Evolutionary conservation across 2,113 vertebrate species (phyloP).

Genomic region (Albula glossodonta): DNA sequence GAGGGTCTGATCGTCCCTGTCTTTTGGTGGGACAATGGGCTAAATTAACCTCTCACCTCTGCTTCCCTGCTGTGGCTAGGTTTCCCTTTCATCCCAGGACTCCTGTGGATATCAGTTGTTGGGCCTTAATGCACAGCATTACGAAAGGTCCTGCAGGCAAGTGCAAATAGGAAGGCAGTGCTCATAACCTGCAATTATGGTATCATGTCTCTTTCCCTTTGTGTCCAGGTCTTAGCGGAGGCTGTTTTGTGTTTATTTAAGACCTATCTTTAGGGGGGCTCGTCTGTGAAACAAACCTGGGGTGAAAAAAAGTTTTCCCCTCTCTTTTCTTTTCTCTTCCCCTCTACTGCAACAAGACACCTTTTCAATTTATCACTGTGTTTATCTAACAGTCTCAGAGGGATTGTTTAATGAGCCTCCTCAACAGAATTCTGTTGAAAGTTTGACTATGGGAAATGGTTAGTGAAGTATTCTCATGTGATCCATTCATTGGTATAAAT

Average conservation of each 20-base stretch:
- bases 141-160: constrained; percentile 51
- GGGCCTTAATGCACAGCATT: constrained; percentile 39
- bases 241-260: constrained; percentile 67
- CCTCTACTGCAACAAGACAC: constrained; percentile 66
- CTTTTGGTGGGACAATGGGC: constrained; percentile 43
- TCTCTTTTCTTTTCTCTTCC: constrained; percentile 62
- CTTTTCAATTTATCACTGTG: constrained; percentile 62
- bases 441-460: constrained; percentile 53
- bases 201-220: constrained; percentile 64
- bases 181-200: constrained; percentile 61
- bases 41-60: constrained; percentile 53
- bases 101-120: constrained; percentile 51
- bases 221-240: constrained; percentile 58
- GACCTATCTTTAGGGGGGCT: constrained; percentile 60
- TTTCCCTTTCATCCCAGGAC: constrained; percentile 49
- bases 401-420: constrained; percentile 61
- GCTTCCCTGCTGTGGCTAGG: constrained; percentile 39
- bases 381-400: constrained; percentile 72
- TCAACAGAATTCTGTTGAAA: constrained; percentile 64
- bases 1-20: constrained; percentile 1
- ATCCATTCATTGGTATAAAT: constrained; percentile 54
- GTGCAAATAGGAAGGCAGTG: constrained; percentile 40
- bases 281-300: constrained; percentile 48
- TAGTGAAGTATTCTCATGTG: constrained; percentile 60
- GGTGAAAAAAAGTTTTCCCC: constrained; percentile 55